Base-by-base conservation (phyloP, 2,888 invertebrate species). In the Tuberolachnus salignus region DNA sequence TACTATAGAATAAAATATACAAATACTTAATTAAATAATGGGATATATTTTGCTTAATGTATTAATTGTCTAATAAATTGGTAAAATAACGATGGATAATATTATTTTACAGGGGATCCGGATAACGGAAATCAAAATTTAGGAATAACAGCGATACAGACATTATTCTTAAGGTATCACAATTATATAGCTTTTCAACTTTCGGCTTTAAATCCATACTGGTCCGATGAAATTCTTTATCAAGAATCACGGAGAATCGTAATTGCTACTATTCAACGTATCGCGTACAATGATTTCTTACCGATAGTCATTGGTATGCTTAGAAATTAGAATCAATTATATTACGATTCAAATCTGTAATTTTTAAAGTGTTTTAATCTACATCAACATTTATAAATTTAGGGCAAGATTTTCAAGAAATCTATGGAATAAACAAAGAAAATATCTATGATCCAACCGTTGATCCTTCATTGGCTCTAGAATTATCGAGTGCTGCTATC, bases 401-500 rank as follows among this genome's bases (percentile, higher is more conserved):
- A 78, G 75, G 75, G 49, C 46, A 49, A 9, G 67, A 78, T 67
- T 67, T 46, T 49, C 75, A 49, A 23, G 34, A 66, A 49, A 3
- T 16, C 3, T 78, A 78, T 34, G 75, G 75, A 9, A 10, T 78
- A 13, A 82, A 78, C 53, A 92, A 91, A 85, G 93, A 93, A 92
- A 88, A 93, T 83, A 93, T 93, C 42, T 94, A 95, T 84, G 94
- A 95, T 85, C 84, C 89, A 1, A 91, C 89, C 81, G 91, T 95
- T 0, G 95, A 96, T 86, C 95, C 95, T 0, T 92, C 93, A 82
- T 93, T 95, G 26, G 91, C 95, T 82, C 94, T 93, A 81, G 92
- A 94, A 8, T 95, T 96, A 84, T 92, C 95, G 14, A 90, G 94
- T 16, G 95, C 95, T 64, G 95, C 95, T 16, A 95, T 94, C 86